Evolutionary conservation across 2,888 invertebrate genomes (phyloP), one percentile per base, ranked within the genome.

Genomic region (Polietes domitor): DNA sequence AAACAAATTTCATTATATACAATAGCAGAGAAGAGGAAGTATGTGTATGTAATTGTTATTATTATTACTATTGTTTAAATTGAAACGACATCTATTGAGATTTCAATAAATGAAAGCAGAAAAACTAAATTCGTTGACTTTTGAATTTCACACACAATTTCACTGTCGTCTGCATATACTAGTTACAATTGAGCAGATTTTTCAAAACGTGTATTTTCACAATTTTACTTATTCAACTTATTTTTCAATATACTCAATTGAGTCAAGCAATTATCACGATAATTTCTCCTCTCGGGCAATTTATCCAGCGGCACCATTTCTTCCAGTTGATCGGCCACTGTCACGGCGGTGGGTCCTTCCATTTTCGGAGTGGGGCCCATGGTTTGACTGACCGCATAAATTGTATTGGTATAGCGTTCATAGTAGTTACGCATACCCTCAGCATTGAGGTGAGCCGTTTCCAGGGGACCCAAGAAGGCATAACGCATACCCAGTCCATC

Each of bases 401-500:
- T 94, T 4, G 94, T 94, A 7, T 94, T 93, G 1, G 94, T 93
- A 87, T 94, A 94, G 92, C 94, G 93, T 88, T 94, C 94, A 80
- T 94, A 94, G 82, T 94, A 94, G 86, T 93, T 94, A 77, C 92
- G 89, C 94, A 94, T 94, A 93, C 98, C 98, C 92, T 97, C 97
- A 12, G 98, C 98, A 91, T 99, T 99, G 82, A 99, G 94, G 92
- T 98, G 98, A 0, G 97, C 97, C 0, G 98, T 98, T 93, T 98
- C 98, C 85, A 98, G 93, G 0, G 98, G 96, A 2, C 99, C 99
- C 82, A 98, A 94, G 93, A 99, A 99, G 7, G 98, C 98, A 90
- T 99, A 99, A 70, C 99, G 94, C 94, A 97, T 96, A 12, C 98
- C 99, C 50, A 99, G 94, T 10, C 99, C 99, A 90, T 97, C 97